phyloP scores from a whole-genome alignment of 2,113 vertebrate species.

The Nibea albiflora region DNA sequence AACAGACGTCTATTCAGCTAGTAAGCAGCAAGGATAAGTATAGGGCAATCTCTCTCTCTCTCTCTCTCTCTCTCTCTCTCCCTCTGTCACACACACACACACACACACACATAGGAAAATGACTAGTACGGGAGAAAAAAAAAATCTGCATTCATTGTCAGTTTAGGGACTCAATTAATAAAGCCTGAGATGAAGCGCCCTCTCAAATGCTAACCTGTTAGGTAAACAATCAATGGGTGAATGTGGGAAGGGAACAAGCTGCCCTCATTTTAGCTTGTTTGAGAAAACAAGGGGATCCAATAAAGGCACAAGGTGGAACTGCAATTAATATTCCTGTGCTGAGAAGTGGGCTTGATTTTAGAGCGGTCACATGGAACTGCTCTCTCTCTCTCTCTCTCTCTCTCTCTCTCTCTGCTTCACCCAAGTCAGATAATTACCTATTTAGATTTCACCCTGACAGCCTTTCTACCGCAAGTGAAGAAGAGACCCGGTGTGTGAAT shows the following conservation, averaged over 20 bases:
- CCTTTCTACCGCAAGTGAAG: slow-evolving; percentile 56
- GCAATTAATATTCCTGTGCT: slow-evolving; percentile 76
- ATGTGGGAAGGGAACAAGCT: slow-evolving; percentile 41
- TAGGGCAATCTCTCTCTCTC: slow-evolving; percentile 39
- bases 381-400: slow-evolving; percentile 16
- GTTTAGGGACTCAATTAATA: slow-evolving; percentile 69
- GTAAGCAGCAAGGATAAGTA: slow-evolving; percentile 56
- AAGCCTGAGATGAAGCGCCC: slow-evolving; percentile 57
- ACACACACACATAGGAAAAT: slow-evolving; percentile 46
- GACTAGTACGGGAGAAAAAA: not conserved
- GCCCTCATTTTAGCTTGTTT: slow-evolving; percentile 64
- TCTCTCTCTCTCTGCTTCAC: slow-evolving; percentile 25
- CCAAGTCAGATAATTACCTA: slow-evolving; percentile 75
- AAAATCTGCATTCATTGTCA: slow-evolving; percentile 58
- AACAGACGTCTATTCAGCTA: slow-evolving; percentile 38
- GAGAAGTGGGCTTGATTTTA: slow-evolving; percentile 62
- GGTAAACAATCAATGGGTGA: slow-evolving; percentile 71
- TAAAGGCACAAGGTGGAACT: slow-evolving; percentile 60
- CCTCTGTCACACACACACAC: not conserved
- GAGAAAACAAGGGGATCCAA: slow-evolving; percentile 54
- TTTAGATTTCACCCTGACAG: slow-evolving; percentile 74
- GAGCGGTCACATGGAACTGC: slow-evolving; percentile 60
- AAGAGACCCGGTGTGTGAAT: slow-evolving; percentile 46
- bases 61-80: slow-evolving; percentile 12
- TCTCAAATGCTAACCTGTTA: slow-evolving; percentile 62